phyloP scores from a whole-genome alignment of 2,797 vertebrate species.

The Gymnodraco acuticeps region DNA sequence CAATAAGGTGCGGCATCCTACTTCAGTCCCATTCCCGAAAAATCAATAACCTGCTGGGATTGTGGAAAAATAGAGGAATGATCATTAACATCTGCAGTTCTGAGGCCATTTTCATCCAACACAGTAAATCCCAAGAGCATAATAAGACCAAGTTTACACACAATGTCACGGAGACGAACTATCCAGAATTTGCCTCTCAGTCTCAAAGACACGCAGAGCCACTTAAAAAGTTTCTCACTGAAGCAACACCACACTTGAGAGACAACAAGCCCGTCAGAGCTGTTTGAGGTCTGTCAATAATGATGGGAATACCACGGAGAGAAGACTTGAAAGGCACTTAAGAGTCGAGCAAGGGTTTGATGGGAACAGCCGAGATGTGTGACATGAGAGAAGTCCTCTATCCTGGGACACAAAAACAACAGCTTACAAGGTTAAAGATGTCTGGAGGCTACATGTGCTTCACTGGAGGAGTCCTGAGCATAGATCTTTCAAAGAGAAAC shows the following conservation, averaged over 20 bases:
- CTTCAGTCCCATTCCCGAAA: conserved; percentile 10
- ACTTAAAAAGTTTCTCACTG: conserved; percentile 35
- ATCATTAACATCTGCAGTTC: conserved; percentile 53
- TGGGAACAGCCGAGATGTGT: conserved; percentile 36
- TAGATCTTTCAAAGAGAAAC: conserved; percentile 12
- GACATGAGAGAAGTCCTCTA: conserved; percentile 43
- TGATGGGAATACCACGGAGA: conserved; percentile 50
- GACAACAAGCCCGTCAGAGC: conserved; percentile 31
- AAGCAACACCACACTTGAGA: conserved; percentile 9
- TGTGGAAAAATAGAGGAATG: conserved; percentile 20
- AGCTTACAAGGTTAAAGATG: conserved; percentile 50
- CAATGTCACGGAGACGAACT: conserved; percentile 35
- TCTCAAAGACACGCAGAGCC: conserved; percentile 31
- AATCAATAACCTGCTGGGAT: conserved; percentile 61
- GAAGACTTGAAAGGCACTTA: conserved; percentile 59
- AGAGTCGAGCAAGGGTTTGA: conserved; percentile 49
- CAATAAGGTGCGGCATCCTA: conserved; percentile 21
- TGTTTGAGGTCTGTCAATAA: conserved; percentile 66
- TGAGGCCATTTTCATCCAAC: conserved; percentile 37
- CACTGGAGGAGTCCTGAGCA: neutral
- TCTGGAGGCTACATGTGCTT: conserved; percentile 5
- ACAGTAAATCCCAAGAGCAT: conserved; percentile 19
- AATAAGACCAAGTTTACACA: conserved; percentile 26
- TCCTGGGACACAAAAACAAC: conserved; percentile 54
- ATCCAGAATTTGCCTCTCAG: conserved; percentile 32